Evolutionary conservation across 1,140 invertebrate genomes (phyloP).

Genomic region (Drosophila kikkawai): DNA sequence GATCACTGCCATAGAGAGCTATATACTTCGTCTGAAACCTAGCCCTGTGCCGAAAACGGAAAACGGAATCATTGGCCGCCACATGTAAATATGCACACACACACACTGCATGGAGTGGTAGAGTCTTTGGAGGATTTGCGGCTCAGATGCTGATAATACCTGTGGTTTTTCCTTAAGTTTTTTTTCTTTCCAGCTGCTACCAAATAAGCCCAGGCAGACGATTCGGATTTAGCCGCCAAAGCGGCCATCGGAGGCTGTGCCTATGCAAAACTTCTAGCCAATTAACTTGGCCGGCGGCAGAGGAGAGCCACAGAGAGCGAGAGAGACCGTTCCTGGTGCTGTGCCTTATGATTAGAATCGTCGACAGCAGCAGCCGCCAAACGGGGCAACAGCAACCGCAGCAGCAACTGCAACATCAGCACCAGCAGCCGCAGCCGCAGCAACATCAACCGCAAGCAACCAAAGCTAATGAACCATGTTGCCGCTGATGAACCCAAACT

Average conservation of each 20-base stretch:
- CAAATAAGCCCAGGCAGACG: conserved; percentile 66
- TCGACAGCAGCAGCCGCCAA: conserved; percentile 68
- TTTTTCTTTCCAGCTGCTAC: conserved; percentile 29
- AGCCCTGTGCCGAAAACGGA: conserved; percentile 32
- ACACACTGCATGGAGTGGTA: neutral
- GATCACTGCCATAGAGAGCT: conserved; percentile 71
- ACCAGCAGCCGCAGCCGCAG: conserved; percentile 7
- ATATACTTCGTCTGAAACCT: neutral
- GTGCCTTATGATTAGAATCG: conserved; percentile 82
- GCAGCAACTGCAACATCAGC: conserved; percentile 26
- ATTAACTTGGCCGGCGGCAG: conserved; percentile 68
- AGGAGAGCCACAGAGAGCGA: conserved; percentile 17
- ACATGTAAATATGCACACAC: conserved; percentile 64
- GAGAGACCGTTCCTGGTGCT: conserved; percentile 47
- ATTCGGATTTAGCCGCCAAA: conserved; percentile 67
- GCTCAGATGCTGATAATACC: conserved; percentile 65
- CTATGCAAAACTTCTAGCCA: conserved; percentile 83
- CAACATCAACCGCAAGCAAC: conserved; percentile 64
- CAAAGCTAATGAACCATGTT: conserved; percentile 82
- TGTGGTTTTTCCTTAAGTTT: conserved; percentile 25
- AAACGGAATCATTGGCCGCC: conserved; percentile 38
- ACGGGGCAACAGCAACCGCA: conserved; percentile 53
- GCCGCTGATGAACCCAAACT: conserved; percentile 80
- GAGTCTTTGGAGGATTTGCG: conserved; percentile 53
- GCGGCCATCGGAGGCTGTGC: conserved; percentile 32